phyloP scores from a whole-genome alignment of 92 coral and sea anemone genomes.

The Ricordea florida region DNA sequence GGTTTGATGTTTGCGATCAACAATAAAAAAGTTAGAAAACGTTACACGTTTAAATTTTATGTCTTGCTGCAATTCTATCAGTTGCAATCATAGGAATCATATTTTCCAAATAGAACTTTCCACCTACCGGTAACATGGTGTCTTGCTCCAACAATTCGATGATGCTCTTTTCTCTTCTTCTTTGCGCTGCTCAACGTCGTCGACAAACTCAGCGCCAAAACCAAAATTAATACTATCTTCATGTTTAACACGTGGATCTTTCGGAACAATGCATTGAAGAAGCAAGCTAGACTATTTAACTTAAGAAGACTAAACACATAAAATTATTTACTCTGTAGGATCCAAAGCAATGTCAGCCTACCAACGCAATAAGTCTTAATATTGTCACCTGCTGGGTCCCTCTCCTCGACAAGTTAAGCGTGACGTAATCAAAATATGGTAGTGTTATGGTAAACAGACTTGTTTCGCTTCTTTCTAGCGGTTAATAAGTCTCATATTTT shows the following conservation, averaged over 20 bases:
- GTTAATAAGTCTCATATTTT: too few relatives aligned
- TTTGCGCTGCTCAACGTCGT: background rate
- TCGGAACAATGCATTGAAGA: conserved; percentile 3
- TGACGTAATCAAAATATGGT: conserved; percentile 24
- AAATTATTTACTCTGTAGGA: conserved; percentile 9
- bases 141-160: conserved; percentile 11
- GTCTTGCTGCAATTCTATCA: background rate
- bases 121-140: conserved; percentile 37
- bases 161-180: background rate
- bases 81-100: background rate
- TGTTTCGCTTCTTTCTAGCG: too few relatives aligned
- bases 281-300: background rate
- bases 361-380: background rate
- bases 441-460: background rate
- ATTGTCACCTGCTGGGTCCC: conserved; percentile 19
- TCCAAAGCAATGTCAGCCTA: background rate
- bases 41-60: too few relatives aligned
- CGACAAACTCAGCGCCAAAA: background rate
- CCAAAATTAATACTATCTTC: background rate
- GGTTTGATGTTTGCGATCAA: too few relatives aligned
- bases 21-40: too few relatives aligned
- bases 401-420: background rate
- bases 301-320: background rate
- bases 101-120: background rate
- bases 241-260: conserved; percentile 1